Conservation (phyloP, 2,113 vertebrate species). For the Zootoca vivipara region DNA sequence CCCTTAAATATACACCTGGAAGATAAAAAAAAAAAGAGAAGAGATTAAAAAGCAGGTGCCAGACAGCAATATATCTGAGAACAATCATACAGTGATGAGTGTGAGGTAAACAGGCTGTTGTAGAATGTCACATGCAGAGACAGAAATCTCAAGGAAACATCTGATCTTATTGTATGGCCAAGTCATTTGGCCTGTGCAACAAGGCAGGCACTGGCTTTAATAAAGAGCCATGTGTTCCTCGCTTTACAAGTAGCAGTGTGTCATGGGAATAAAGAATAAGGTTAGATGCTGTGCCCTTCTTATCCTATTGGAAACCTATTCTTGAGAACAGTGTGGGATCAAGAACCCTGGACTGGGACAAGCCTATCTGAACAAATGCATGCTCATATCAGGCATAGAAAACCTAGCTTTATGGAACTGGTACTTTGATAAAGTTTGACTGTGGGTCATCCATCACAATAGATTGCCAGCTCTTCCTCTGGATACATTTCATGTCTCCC, state of each 20-base stretch:
- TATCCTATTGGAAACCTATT: background rate
- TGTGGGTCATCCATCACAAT: background rate
- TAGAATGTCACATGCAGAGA: conserved; percentile 32
- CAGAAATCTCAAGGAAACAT: conserved; percentile 16
- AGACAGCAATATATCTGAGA: background rate
- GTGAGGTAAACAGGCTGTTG: conserved; percentile 16
- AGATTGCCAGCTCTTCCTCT: background rate
- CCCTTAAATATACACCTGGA: conserved; percentile 48
- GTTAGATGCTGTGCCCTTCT: background rate
- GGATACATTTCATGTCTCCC: background rate
- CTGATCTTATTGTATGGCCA: conserved; percentile 22
- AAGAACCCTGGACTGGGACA: too few species aligned
- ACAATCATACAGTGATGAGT: background rate
- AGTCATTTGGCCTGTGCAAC: conserved; percentile 22
- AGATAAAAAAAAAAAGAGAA: conserved; percentile 35
- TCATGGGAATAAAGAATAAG: background rate
- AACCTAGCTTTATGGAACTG: background rate
- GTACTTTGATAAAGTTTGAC: too few species aligned
- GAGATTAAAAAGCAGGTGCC: conserved; percentile 21
- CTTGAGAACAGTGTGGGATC: background rate
- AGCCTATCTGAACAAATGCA: background rate
- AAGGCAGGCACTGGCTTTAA: background rate
- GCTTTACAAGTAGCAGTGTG: background rate
- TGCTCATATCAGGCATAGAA: background rate
- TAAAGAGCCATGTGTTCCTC: background rate